Base-by-base conservation (phyloP, 2,113 vertebrate genomes). In the Pseudolaguvia tuberculata region DNA sequence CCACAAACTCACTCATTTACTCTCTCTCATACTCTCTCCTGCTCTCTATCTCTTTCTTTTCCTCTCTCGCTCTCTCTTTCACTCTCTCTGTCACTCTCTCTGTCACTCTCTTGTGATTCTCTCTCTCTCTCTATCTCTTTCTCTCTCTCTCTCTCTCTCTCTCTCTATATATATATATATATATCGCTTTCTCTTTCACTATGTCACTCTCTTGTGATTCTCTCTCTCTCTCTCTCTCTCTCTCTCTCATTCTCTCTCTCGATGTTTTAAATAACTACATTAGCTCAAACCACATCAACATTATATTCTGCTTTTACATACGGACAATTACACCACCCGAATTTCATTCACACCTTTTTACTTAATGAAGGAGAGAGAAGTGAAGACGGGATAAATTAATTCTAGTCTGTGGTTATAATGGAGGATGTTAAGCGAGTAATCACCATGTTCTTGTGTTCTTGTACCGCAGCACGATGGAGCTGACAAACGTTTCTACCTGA, bases 1-100 rank as follows among this genome's bases (percentile, higher is more conserved):
- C 80, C 85, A 81, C 70, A 50, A 77, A 69, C 83, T 79, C 1
- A 18, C 35, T 76, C 67, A 76, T 14, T 80, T 65, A 75, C 78
- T 48, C 65, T 78, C 73, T n/a, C n/a, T n/a, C n/a, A n/a, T n/a
- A n/a, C n/a, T n/a, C n/a, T n/a, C n/a, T n/a, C n/a, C n/a, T n/a
- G n/a, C n/a, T n/a, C n/a, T n/a, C n/a, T n/a, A n/a, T n/a, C n/a
- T n/a, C n/a, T n/a, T n/a, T n/a, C n/a, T n/a, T n/a, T n/a, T n/a
- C n/a, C n/a, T n/a, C n/a, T n/a, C n/a, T n/a, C n/a, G n/a, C n/a
- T n/a, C n/a, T n/a, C n/a, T n/a, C n/a, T n/a, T n/a, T n/a, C n/a
- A 55, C 65, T 69, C 39, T 50, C 25, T 52, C 53, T n/a, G n/a
- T n/a, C n/a, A n/a, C n/a, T n/a, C n/a, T n/a, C n/a, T n/a, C n/a